Percentiles rank a stretch among this genome's conserved stretches.
These are phyloP conservation scores for Pangasius larnaudii DNA, from an alignment of 2,797 vertebrate species.

Conservation along the genomic window DNA sequence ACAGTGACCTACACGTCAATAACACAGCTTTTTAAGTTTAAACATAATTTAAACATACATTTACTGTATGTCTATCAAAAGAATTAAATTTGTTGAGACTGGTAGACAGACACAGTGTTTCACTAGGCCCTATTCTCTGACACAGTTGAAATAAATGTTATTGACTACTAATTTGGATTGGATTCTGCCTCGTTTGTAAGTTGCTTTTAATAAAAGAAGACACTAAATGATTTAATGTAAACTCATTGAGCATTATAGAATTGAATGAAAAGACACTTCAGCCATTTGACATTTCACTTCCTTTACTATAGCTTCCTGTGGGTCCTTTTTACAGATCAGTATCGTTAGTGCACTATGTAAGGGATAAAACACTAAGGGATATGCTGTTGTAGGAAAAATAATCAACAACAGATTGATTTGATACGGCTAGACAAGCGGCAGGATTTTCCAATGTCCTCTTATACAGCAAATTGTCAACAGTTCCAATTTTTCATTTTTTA, in stretches of 20 bases:
- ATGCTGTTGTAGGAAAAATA: not conserved
- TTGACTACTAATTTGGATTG: not conserved
- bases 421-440: not conserved
- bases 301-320: not conserved
- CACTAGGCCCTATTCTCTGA: not conserved
- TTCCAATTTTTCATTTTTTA: not conserved
- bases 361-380: no score
- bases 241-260: not conserved
- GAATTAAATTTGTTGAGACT: not conserved
- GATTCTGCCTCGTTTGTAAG: not conserved
- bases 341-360: not conserved
- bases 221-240: not conserved
- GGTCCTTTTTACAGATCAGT: no score
- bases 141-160: not conserved
- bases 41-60: no score
- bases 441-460: not conserved
- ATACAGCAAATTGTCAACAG: not conserved
- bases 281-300: not conserved
- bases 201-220: not conserved
- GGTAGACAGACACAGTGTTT: not conserved
- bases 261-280: not conserved
- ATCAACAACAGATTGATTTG: not conserved
- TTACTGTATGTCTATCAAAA: not conserved
- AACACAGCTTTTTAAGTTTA: not conserved
- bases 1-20: slow-evolving; percentile 2